Evolutionary conservation across 2,888 invertebrate genomes (phyloP).

Genomic region (Megastigmus dorsalis): DNA sequence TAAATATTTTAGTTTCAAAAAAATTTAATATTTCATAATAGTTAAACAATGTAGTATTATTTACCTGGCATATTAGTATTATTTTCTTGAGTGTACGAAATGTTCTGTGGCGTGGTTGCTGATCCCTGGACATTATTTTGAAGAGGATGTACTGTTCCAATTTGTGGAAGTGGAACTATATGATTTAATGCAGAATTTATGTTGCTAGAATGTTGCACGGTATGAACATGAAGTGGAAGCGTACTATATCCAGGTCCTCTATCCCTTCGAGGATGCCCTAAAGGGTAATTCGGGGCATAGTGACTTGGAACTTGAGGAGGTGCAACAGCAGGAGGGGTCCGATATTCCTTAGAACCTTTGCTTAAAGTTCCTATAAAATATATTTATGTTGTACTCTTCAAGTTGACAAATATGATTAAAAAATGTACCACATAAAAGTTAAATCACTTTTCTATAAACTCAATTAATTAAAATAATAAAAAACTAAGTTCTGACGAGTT

Average conservation of each 20-base stretch:
- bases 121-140: slow-evolving; percentile 81
- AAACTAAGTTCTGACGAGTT: no score
- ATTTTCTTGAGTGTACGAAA: slow-evolving; percentile 78
- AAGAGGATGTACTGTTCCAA: slow-evolving; percentile 93
- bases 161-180: slow-evolving; percentile 77
- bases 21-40: no score
- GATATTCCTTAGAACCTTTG: slow-evolving; percentile 88
- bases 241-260: slow-evolving; percentile 91
- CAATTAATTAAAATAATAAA: no score
- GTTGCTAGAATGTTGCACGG: slow-evolving; percentile 61
- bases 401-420: no score
- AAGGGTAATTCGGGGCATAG: slow-evolving; percentile 95
- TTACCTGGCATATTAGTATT: slow-evolving; percentile 89
- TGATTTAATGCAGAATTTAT: slow-evolving; percentile 65
- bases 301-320: slow-evolving; percentile 98
- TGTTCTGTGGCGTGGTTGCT: slow-evolving; percentile 66
- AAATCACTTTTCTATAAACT: no score
- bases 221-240: slow-evolving; percentile 79
- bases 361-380: slow-evolving; percentile 78
- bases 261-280: slow-evolving; percentile 84
- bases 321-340: slow-evolving; percentile 96
- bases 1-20: no score
- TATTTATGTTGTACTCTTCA: no score
- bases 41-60: slow-evolving; percentile 70
- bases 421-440: no score